Conservation (phyloP, 1,140 invertebrate species). For the Anastrepha ludens region DNA sequence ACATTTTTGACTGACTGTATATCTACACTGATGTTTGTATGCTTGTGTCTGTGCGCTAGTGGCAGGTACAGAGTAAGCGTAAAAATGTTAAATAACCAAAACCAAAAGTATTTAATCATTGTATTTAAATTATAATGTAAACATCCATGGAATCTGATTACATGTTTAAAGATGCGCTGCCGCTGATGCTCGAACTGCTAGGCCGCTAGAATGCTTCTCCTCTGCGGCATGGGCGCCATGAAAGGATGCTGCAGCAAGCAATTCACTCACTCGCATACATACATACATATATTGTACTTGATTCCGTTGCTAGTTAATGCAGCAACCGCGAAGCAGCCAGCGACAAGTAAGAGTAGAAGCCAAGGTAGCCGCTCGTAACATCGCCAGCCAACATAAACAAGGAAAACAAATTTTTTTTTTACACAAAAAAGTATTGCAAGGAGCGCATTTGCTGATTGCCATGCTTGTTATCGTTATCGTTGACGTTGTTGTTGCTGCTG, state of each 20-base stretch:
- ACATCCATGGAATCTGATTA: conserved; percentile 49
- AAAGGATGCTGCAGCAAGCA: conserved; percentile 32
- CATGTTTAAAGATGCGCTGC: conserved; percentile 37
- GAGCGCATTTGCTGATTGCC: conserved; percentile 22
- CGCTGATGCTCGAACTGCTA: neutral
- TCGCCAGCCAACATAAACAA: neutral
- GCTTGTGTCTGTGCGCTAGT: neutral
- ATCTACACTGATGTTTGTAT: no score
- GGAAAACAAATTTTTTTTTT: neutral
- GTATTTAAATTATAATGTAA: conserved; percentile 53
- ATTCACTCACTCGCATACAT: neutral
- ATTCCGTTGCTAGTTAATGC: conserved; percentile 6
- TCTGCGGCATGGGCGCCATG: conserved; percentile 16
- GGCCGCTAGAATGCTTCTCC: neutral
- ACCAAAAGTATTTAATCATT: conserved; percentile 53
- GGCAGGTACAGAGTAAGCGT: neutral
- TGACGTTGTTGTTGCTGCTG: neutral
- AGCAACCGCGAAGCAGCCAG: neutral
- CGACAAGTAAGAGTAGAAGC: conserved; percentile 11
- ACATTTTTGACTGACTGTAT: no score
- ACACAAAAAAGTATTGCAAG: neutral
- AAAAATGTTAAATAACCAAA: conserved; percentile 49
- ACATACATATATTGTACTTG: neutral
- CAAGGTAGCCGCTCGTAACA: neutral
- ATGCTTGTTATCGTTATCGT: conserved; percentile 47